A percentile compares a stretch with the other conserved stretches of the same genome.
Evolutionary conservation across 2,797 vertebrate genomes (phyloP).

Genomic region (Pseudomugil gertrudae): DNA sequence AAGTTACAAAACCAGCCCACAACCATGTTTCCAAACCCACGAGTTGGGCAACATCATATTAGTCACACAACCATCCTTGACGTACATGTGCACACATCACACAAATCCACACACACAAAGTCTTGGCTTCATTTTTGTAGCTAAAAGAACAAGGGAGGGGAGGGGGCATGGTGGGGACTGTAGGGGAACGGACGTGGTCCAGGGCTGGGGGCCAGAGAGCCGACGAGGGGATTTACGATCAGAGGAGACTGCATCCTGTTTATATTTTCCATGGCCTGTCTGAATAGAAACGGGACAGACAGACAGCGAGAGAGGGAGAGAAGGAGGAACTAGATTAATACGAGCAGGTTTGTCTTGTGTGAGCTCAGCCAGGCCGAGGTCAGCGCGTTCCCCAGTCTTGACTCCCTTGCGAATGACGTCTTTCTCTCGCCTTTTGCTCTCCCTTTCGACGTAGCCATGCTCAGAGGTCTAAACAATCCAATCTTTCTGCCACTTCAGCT

Average conservation of each 20-base stretch:
- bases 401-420: slow-evolving; percentile 29
- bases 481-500: slow-evolving; percentile 51
- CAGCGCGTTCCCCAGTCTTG: slow-evolving; percentile 57
- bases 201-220: slow-evolving; percentile 65
- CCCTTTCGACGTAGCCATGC: slow-evolving; percentile 21
- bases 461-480: slow-evolving; percentile 53
- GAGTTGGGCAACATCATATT: slow-evolving; percentile 36
- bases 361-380: slow-evolving; percentile 29
- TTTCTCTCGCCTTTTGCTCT: slow-evolving; percentile 25
- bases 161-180: slow-evolving; percentile 39
- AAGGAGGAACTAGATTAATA: slow-evolving; percentile 42
- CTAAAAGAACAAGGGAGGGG: slow-evolving; percentile 1
- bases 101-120: slow-evolving; percentile 23
- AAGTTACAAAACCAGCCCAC: slow-evolving; percentile 51
- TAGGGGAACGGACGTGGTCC: slow-evolving; percentile 62
- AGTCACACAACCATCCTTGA: slow-evolving; percentile 27
- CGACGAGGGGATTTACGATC: slow-evolving; percentile 79
- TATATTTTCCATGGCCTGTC: slow-evolving; percentile 74
- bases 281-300: slow-evolving; percentile 34
- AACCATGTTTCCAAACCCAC: slow-evolving; percentile 45
- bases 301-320: slow-evolving; percentile 10
- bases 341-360: slow-evolving; percentile 33
- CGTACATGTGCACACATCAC: slow-evolving; percentile 45
- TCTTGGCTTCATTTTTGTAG: slow-evolving; percentile 51
- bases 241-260: slow-evolving; percentile 84